These are phyloP conservation scores for Scaptomyza parva DNA, from an alignment of 2,888 invertebrate genomes.

Conservation along the genomic window DNA sequence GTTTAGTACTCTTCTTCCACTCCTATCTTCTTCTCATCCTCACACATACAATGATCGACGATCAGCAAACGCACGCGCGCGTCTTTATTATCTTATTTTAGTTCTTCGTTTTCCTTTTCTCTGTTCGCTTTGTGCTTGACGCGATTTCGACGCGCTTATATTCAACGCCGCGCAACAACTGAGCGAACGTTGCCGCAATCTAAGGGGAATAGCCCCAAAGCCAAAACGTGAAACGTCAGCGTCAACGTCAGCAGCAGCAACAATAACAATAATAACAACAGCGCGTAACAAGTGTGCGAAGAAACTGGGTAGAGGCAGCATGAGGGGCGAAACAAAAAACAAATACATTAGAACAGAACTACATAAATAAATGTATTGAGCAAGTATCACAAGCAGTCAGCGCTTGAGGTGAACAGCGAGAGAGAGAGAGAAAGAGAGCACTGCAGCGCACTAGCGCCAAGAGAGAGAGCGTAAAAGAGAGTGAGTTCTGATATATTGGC, in stretches of 20 bases:
- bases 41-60: slow-evolving; percentile 14
- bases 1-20: slow-evolving; percentile 17
- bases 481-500: slow-evolving; percentile 15
- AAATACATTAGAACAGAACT: slow-evolving; percentile 48
- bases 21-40: slow-evolving; percentile 3
- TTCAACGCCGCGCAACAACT: slow-evolving; percentile 83
- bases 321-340: slow-evolving; percentile 26
- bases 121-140: slow-evolving; percentile 36
- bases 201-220: slow-evolving; percentile 52
- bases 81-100: slow-evolving; percentile 29
- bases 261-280: slow-evolving; percentile 42
- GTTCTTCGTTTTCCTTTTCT: slow-evolving; percentile 25
- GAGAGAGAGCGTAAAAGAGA: slow-evolving; percentile 8
- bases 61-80: slow-evolving; percentile 67
- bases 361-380: slow-evolving; percentile 75
- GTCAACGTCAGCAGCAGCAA: slow-evolving; percentile 51
- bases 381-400: slow-evolving; percentile 62
- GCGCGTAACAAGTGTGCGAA: slow-evolving; percentile 71
- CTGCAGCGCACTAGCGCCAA: slow-evolving; percentile 24
- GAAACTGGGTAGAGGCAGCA: slow-evolving; percentile 21
- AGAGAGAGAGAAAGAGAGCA: slow-evolving; percentile 10
- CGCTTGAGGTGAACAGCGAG: background rate
- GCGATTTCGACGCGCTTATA: slow-evolving; percentile 73
- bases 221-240: slow-evolving; percentile 41
- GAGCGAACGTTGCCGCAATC: slow-evolving; percentile 55